Base-by-base conservation (phyloP, 2,113 vertebrate species). In the Aphyosemion australe region DNA sequence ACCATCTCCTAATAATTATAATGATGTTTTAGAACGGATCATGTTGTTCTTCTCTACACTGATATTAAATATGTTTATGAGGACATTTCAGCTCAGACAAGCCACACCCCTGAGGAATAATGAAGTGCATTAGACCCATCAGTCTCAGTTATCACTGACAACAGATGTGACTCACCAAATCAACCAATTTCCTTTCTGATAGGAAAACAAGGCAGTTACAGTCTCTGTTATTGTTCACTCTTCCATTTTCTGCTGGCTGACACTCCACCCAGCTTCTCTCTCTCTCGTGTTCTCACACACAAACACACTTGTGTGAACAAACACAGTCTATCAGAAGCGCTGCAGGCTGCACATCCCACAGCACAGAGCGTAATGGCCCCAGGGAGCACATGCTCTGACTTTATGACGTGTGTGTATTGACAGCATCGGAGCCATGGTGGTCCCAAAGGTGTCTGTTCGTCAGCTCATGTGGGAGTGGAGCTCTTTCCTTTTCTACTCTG, bases 321-420 rank as follows among this genome's bases (percentile, higher is more conserved):
- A 72, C 74, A 58, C 8, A 10, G 13, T 20, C 19, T 67, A 76
- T 76, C 57, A 78, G 65, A 57, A 57, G 34, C 26, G 0, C 69
- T 37, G 41, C 72, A 79, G 69, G 62, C 76, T 66, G 58, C 7
- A 12, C 32, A 8, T 14, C 64, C 21, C 70, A 62, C 54, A 76
- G 50, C 19, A 73, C 59, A 58, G 52, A 50, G 48, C 45, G 41
- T 21, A 49, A 72, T 8, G 19, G 46, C 67, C 59, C 11, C 20
- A 6, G 74, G 70, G 75, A 73, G 52, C 15, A 55, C 66, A 61
- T 21, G 6, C 62, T 70, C 21, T 18, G 57, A 61, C 55, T 62
- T 63, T 43, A 58, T 86, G 83, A 82, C 47, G 43, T 53, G 41
- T 59, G 13, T 52, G 39, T 61, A 70, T 60, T 57, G 72, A 79